phyloP scores from a whole-genome alignment of 2,888 invertebrate genomes.

The Erpobdella octoculata region DNA sequence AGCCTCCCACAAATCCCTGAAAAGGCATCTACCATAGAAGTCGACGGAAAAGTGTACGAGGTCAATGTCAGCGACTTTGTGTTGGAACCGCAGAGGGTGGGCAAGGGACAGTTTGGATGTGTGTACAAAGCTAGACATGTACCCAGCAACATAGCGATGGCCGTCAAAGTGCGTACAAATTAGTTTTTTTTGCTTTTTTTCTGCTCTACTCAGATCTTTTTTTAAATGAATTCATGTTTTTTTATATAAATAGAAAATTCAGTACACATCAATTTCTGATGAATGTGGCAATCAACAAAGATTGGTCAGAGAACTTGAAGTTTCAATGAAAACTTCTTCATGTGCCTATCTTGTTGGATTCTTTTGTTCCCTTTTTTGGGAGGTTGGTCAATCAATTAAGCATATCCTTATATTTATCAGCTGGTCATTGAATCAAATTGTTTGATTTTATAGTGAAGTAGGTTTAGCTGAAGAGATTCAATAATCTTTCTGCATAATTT shows the following conservation, averaged over 20 bases:
- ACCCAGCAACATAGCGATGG: constrained; percentile 6
- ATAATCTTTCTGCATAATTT: too few relatives aligned
- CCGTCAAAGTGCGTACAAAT: constrained; percentile 17
- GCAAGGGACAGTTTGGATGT: constrained; percentile 25
- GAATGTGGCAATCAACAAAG: constrained; percentile 17
- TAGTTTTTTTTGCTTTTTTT: not conserved
- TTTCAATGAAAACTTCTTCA: constrained; percentile 16
- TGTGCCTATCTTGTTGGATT: constrained; percentile 14
- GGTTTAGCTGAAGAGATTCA: too few relatives aligned
- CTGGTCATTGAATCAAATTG: too few relatives aligned
- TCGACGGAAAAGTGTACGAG: constrained; percentile 13
- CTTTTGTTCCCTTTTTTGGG: constrained; percentile 25
- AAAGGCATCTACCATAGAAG: constrained; percentile 9
- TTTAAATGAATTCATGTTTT: not conserved
- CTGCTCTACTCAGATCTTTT: not conserved
- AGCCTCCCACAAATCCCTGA: constrained; percentile 17
- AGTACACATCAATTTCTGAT: constrained; percentile 16
- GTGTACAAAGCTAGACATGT: constrained; percentile 23
- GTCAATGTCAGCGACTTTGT: constrained; percentile 18
- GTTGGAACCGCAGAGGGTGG: constrained; percentile 17
- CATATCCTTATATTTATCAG: not conserved
- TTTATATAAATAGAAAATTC: constrained; percentile 22
- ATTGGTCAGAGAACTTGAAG: constrained; percentile 22
- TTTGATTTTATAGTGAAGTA: too few relatives aligned
- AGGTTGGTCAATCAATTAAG: not conserved